These are phyloP conservation scores for Smutsia gigantea DNA, from an alignment of 2,797 vertebrate genomes.

Conservation along the genomic window DNA sequence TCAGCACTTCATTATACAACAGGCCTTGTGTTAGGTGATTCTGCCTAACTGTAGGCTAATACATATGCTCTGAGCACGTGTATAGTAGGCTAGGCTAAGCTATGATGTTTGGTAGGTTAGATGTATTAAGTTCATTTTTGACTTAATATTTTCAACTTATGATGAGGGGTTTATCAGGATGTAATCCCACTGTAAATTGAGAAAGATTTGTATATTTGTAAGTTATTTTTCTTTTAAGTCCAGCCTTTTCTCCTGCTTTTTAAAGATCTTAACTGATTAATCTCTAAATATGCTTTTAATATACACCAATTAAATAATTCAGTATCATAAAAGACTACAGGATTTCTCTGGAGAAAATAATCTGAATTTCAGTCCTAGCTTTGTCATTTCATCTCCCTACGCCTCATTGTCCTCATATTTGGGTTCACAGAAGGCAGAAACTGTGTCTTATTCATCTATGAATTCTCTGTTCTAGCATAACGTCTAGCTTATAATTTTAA, in stretches of 20 bases:
- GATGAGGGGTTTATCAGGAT: too few relatives aligned
- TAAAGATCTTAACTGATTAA: not conserved
- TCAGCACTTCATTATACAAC: too few relatives aligned
- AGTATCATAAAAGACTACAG: not conserved
- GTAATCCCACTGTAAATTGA: too few relatives aligned
- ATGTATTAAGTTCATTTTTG: too few relatives aligned
- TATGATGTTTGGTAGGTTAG: too few relatives aligned
- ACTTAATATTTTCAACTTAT: too few relatives aligned
- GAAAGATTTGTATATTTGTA: too few relatives aligned
- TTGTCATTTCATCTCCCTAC: not conserved
- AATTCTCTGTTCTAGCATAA: not conserved
- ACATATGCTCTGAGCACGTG: too few relatives aligned
- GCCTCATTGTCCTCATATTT: not conserved
- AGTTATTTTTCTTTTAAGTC: slow-evolving; percentile 41
- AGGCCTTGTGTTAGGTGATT: too few relatives aligned
- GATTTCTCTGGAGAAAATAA: not conserved
- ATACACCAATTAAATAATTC: not conserved
- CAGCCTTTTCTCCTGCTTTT: not conserved
- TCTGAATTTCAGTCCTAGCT: not conserved
- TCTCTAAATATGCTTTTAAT: not conserved
- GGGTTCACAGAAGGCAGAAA: not conserved
- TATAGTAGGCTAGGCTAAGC: too few relatives aligned
- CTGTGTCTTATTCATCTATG: not conserved
- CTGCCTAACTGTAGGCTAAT: too few relatives aligned
- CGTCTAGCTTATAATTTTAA: not conserved